A percentile compares a stretch with the other conserved stretches of the same genome.
Conservation (phyloP, 2,797 vertebrate genomes). For the Oreochromis mossambicus region DNA sequence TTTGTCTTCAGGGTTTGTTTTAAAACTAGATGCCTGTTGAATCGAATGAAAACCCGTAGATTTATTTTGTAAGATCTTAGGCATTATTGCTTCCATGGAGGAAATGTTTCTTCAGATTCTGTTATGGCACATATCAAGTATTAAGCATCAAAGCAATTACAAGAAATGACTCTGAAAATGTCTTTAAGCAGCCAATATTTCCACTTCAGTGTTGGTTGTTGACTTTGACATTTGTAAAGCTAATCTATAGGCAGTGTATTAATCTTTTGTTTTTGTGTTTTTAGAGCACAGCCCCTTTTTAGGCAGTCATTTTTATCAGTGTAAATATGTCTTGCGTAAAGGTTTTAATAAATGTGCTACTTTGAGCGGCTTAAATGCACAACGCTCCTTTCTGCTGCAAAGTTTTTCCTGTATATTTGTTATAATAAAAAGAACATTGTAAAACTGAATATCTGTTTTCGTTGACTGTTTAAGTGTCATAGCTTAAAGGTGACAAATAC, state of each 20-base stretch:
- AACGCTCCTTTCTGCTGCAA: constrained; percentile 11
- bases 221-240: background rate
- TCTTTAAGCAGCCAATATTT: background rate
- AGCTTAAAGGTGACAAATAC: background rate
- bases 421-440: constrained; percentile 46
- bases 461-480: background rate
- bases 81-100: background rate
- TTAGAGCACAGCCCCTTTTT: background rate
- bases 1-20: constrained; percentile 9
- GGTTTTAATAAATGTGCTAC: constrained; percentile 31
- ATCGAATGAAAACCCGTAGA: background rate
- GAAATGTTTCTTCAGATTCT: background rate
- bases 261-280: background rate
- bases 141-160: background rate
- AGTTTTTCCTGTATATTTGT: constrained; percentile 42
- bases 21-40: background rate
- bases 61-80: background rate
- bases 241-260: background rate
- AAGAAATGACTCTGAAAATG: background rate
- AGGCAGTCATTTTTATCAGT: constrained; percentile 9
- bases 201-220: background rate
- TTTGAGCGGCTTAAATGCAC: constrained; percentile 13
- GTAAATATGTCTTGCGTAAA: constrained; percentile 31
- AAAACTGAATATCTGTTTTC: background rate
- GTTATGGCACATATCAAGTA: constrained; percentile 17